Evolutionary conservation across 1,140 invertebrate species (phyloP).

Genomic region (Pomacea maculata): DNA sequence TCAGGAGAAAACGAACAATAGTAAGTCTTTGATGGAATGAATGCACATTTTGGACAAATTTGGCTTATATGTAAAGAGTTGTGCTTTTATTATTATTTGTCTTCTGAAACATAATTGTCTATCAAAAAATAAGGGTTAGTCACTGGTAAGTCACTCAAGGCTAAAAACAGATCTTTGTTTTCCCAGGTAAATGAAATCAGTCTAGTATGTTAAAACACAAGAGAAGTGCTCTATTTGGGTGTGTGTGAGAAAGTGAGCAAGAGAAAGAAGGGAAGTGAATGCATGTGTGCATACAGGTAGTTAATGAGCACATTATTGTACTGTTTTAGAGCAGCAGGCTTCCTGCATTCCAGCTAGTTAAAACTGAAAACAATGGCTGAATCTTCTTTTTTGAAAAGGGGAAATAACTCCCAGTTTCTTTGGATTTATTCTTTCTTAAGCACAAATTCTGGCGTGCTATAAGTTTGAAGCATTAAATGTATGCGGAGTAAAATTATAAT

Average conservation of each 20-base stretch:
- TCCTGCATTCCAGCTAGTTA: too few species aligned
- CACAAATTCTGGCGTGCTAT: too few species aligned
- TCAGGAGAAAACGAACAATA: constrained; percentile 19
- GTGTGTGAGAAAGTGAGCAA: background rate
- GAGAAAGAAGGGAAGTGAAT: background rate
- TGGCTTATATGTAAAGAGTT: background rate
- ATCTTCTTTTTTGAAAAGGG: too few species aligned
- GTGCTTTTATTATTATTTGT: background rate
- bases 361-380: too few species aligned
- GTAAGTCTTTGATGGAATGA: constrained; percentile 5
- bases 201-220: too few species aligned
- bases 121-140: background rate
- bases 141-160: background rate
- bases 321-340: too few species aligned
- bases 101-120: background rate
- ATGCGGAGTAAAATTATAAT: background rate
- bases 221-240: background rate
- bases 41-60: background rate
- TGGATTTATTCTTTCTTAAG: too few species aligned
- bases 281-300: too few species aligned
- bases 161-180: background rate
- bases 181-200: background rate
- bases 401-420: too few species aligned
- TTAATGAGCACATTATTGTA: too few species aligned
- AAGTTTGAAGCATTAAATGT: too few species aligned